Evolutionary conservation across 2,888 invertebrate species (phyloP), one percentile per base, ranked within the genome.

Genomic region (Labia minor): DNA sequence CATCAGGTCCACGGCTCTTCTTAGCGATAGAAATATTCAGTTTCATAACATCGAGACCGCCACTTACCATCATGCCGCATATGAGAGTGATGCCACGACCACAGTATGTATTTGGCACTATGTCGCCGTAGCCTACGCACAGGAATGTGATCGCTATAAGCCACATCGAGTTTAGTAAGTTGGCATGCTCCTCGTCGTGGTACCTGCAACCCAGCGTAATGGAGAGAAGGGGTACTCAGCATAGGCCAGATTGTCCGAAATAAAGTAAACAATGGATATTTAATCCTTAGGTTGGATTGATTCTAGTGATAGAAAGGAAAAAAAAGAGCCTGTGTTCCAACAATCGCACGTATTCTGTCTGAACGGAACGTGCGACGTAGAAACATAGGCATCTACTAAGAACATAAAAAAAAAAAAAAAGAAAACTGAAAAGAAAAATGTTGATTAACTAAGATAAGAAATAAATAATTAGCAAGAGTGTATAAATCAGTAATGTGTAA

Each of bases 61-160:
- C 66, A 86, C 90, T 90, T 89, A 99, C 99, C 95, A 98, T 96
- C 80, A 99, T 96, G 78, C 99, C 99, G 75, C 97, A 97, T 81
- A 93, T 92, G 79, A 99, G 96, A 77, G 98, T 96, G 80, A 99
- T 97, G 79, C 95, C 95, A 81, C 99, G 86, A 78, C 99, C 99
- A 84, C 98, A 99, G 85, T 99, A 99, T 74, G 99, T 99, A 84
- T 98, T 98, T 79, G 99, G 99, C 79, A 99, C 98, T 80, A 97
- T 95, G 83, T 97, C 99, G 79, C 99, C 99, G 83, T 99, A 99
- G 80, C 99, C 99, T 78, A 99, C 96, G 83, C 97, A 97, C 79
- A 99, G 89, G 86, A 99, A 99, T 77, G 99, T 99, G 79, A 99
- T 98, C 77, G 98, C 96, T 81, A 99, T 97, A 82, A 99, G 89